A percentile compares a stretch with the other conserved stretches of the same genome.
These are phyloP conservation scores for Schizothorax lantsangensis DNA, from an alignment of 2,797 vertebrate species.

Conservation along the genomic window DNA sequence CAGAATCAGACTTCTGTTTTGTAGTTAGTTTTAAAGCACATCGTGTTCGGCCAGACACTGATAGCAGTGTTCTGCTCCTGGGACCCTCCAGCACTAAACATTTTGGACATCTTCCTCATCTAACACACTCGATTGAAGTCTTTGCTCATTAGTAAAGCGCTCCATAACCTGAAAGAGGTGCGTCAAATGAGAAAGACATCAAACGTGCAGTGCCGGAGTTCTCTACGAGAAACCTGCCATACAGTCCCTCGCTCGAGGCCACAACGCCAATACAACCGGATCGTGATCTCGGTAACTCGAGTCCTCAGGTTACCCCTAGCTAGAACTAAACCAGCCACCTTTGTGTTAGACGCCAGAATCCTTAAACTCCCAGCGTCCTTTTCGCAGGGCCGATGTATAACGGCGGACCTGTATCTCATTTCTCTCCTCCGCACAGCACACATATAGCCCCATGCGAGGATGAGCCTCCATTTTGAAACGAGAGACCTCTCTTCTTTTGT, in stretches of 20 bases:
- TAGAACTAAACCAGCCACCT: constrained; percentile 16
- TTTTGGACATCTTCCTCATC: not conserved
- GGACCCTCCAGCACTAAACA: not conserved
- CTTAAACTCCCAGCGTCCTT: not conserved
- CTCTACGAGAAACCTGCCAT: not conserved
- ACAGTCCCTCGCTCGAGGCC: constrained; percentile 5
- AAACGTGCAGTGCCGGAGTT: not conserved
- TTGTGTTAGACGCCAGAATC: not conserved
- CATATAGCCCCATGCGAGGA: constrained; percentile 37
- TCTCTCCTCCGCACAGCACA: constrained; percentile 23
- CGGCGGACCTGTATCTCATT: constrained; percentile 15
- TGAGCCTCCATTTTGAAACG: constrained; percentile 57
- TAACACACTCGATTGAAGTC: not conserved
- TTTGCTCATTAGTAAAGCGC: constrained; percentile 1
- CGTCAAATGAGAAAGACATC: constrained; percentile 7
- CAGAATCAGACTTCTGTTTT: not conserved
- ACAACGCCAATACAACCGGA: not conserved
- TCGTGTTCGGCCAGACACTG: not conserved
- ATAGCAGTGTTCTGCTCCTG: not conserved
- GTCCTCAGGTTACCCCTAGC: constrained; percentile 2
- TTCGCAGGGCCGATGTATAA: constrained; percentile 10
- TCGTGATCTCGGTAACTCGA: constrained; percentile 12
- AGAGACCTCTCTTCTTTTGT: constrained; percentile 61
- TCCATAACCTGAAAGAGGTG: not conserved
- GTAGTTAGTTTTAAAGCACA: not conserved